A percentile compares a stretch with the other conserved stretches of the same genome.
Conservation (phyloP, 2,888 invertebrate genomes). For the Tetragnatha montana region DNA sequence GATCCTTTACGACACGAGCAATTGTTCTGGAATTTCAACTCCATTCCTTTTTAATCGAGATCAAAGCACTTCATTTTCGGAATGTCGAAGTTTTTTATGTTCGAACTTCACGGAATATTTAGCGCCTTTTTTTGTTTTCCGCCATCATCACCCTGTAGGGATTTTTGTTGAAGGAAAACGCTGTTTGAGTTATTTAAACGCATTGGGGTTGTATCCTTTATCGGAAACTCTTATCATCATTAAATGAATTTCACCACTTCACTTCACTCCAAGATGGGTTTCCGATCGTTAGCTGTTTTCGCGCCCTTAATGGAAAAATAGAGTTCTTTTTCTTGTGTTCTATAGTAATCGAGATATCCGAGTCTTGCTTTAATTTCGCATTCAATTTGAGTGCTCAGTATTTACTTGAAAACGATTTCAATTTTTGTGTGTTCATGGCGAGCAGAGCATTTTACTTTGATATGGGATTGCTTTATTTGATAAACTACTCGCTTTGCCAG, state of each 20-base stretch:
- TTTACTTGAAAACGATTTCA: not conserved
- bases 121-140: not conserved
- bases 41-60: slow-evolving; percentile 8
- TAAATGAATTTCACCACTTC: not conserved
- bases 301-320: not conserved
- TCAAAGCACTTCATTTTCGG: not conserved
- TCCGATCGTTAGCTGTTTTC: not conserved
- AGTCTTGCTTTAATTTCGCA: not conserved
- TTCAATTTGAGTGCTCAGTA: not conserved
- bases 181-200: not conserved
- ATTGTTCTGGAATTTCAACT: not conserved
- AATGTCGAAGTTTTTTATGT: not conserved
- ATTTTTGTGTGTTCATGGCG: not conserved
- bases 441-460: not conserved
- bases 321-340: not conserved
- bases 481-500: not conserved
- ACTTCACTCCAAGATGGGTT: not conserved
- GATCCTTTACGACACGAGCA: not conserved
- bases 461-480: not conserved
- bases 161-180: not conserved
- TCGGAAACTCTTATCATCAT: not conserved
- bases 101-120: not conserved
- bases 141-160: not conserved
- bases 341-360: not conserved
- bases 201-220: not conserved